These are phyloP conservation scores for Drosophila seclusa DNA, from an alignment of 2,888 invertebrate genomes.

Conservation along the genomic window DNA sequence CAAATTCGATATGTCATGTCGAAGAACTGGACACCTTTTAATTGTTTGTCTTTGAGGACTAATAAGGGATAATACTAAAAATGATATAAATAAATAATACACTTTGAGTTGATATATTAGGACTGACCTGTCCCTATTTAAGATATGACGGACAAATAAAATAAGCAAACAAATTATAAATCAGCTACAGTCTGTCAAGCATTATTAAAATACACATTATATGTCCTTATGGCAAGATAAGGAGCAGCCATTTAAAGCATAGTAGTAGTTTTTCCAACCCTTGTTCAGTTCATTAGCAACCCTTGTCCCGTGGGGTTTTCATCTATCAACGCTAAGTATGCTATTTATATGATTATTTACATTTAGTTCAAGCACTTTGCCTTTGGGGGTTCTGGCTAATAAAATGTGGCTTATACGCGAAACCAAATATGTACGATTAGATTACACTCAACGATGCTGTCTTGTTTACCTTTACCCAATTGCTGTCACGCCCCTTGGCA, in stretches of 20 bases:
- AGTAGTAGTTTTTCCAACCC: conserved; percentile 19
- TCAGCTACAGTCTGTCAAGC: not conserved
- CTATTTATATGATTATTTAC: conserved; percentile 64
- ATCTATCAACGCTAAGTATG: conserved; percentile 54
- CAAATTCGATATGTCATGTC: not conserved
- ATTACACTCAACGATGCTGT: conserved; percentile 50
- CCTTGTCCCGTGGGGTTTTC: conserved; percentile 34
- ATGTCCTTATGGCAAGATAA: not conserved
- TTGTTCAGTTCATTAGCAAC: conserved; percentile 45
- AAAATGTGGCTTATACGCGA: conserved; percentile 47
- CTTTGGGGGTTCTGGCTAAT: conserved; percentile 41
- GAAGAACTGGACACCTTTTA: not conserved
- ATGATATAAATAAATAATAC: not conserved
- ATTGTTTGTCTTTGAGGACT: not conserved
- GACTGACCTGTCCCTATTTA: not conserved
- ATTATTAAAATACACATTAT: conserved; percentile 7
- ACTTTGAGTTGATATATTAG: not conserved
- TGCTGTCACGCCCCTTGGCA: conserved; percentile 29
- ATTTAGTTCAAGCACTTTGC: conserved; percentile 53
- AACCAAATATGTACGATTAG: conserved; percentile 52
- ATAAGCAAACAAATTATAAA: not conserved
- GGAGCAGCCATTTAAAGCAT: conserved; percentile 16
- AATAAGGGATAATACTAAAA: not conserved
- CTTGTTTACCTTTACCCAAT: conserved; percentile 49
- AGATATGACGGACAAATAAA: not conserved